Base-by-base conservation (phyloP, 1,140 invertebrate species). In the Macrobrachium nipponense region DNA sequence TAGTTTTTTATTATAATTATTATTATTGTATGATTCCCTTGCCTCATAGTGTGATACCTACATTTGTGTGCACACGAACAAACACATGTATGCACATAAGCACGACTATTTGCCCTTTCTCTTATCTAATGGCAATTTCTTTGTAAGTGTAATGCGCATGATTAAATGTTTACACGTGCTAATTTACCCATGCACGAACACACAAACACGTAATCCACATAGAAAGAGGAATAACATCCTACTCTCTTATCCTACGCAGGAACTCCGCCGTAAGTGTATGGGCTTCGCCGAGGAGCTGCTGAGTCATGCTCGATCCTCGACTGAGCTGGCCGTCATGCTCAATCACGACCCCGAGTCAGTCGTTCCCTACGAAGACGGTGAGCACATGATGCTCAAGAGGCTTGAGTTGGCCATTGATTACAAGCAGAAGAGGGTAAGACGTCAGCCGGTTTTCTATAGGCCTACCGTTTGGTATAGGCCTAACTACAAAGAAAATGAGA, bases 311-410 rank as follows among this genome's bases (percentile, higher is more conserved):
- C 92, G 97, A 72, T 97, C 95, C 85, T 97, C 97, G 0, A 94
- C 96, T 86, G 98, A 99, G 91, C 91, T 98, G 87, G 96, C 96
- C 83, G 95, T 97, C n/a, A 95, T 98, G 78, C 92, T 98, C n/a
- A 96, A 96, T 90, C 94, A 96, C 83, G 95, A 97, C 90, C 95
- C 95, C 0, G 93, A 94, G 86, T 87, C 62, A 6, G 93, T 93
- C 85, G 92, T 93, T 3, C 93, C 93, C 11, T 94, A 94, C 83
- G 93, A 94, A 89, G 93, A 94, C 78, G 95, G 93, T 0, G 95
- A 95, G 89, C 94, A 94, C 82, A 95, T 95, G 93, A 95, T 95
- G 89, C 92, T 98, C 18, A 94, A 95, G 0, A 92, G 96, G 78
- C 92, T 99, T 11, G 95, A 98, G 90, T 92, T 97, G 66, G 97